Evolutionary conservation across 1,140 invertebrate genomes (phyloP).

Genomic region (Drosophila sproati): DNA sequence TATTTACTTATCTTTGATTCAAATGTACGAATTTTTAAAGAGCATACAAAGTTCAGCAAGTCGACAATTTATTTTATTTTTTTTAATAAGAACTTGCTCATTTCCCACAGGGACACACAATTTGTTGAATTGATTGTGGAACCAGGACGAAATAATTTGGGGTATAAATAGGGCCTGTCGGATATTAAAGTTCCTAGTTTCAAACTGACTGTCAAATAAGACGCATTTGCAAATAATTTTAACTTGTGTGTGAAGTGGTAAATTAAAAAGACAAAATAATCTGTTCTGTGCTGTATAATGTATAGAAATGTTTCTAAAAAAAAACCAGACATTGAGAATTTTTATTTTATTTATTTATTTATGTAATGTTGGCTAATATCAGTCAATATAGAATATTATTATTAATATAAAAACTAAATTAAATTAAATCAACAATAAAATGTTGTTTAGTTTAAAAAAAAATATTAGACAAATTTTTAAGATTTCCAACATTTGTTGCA

Average conservation of each 20-base stretch:
- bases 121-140: constrained; percentile 50
- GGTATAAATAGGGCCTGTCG: constrained; percentile 66
- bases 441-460: too few relatives aligned
- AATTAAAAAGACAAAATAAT: neutral
- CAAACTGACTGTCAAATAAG: constrained; percentile 22
- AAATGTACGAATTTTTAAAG: neutral
- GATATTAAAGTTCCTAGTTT: constrained; percentile 47
- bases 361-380: too few relatives aligned
- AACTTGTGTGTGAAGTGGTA: constrained; percentile 21
- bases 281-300: neutral
- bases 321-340: too few relatives aligned
- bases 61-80: neutral
- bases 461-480: too few relatives aligned
- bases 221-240: constrained; percentile 1
- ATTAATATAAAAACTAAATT: too few relatives aligned
- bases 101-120: constrained; percentile 37
- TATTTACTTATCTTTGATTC: neutral
- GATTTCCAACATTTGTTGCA: too few relatives aligned
- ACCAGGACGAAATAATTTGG: constrained; percentile 10
- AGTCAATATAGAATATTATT: too few relatives aligned
- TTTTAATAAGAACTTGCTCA: neutral
- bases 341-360: too few relatives aligned
- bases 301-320: too few relatives aligned
- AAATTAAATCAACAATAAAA: too few relatives aligned
- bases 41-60: neutral